Evolutionary conservation across 2,888 invertebrate genomes (phyloP).

Genomic region (Tubulanus polymorphus): DNA sequence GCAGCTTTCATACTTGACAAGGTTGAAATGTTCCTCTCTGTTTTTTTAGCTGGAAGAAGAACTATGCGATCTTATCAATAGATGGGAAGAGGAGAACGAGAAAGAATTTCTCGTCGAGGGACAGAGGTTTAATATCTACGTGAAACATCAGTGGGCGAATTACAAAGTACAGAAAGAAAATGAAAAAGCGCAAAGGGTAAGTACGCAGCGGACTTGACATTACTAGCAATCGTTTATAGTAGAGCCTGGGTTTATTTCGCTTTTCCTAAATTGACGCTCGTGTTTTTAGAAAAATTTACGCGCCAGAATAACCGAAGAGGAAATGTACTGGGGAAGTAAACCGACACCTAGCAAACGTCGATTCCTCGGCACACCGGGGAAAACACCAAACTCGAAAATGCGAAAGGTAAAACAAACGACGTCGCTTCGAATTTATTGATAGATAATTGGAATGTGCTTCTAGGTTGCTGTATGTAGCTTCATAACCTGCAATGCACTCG

Average conservation of each 20-base stretch:
- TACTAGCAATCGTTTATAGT: background rate
- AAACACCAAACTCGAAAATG: constrained; percentile 37
- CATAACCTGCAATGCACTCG: too few relatives aligned
- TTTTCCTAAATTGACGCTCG: background rate
- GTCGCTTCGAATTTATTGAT: too few relatives aligned
- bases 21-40: too few relatives aligned
- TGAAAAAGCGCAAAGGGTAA: constrained; percentile 47
- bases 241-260: background rate
- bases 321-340: constrained; percentile 46
- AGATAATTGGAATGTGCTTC: too few relatives aligned
- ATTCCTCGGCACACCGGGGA: constrained; percentile 30
- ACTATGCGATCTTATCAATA: constrained; percentile 32
- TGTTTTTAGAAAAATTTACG: background rate
- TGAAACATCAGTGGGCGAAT: constrained; percentile 37
- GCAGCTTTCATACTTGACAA: too few relatives aligned
- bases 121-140: constrained; percentile 36
- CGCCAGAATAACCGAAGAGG: constrained; percentile 39
- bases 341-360: constrained; percentile 34
- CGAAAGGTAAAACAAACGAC: constrained; percentile 33
- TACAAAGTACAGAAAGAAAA: constrained; percentile 38
- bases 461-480: too few relatives aligned
- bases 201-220: constrained; percentile 10
- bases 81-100: constrained; percentile 42
- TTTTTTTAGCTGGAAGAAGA: constrained; percentile 43
- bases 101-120: constrained; percentile 42